A percentile compares a stretch with the other conserved stretches of the same genome.
Evolutionary conservation across 2,888 invertebrate genomes (phyloP).

Genomic region (Perdita meconis): DNA sequence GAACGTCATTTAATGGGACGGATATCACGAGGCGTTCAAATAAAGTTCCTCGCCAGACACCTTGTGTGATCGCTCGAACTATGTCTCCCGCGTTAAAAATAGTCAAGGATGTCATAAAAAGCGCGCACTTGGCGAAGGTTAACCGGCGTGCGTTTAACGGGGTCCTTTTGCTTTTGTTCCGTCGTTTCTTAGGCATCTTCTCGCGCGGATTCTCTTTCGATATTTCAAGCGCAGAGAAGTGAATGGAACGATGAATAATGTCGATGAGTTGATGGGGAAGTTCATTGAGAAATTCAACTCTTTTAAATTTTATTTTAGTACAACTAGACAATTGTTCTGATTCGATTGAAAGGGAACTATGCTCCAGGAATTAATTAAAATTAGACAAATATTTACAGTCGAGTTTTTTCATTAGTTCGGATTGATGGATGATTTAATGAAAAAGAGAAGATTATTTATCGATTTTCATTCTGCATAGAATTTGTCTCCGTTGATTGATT

Average conservation of each 20-base stretch:
- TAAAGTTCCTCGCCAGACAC: background rate
- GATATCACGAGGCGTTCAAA: conserved; percentile 37
- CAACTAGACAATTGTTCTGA: no score
- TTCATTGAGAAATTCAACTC: background rate
- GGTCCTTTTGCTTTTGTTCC: conserved; percentile 25
- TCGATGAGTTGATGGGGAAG: background rate
- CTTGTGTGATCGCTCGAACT: conserved; percentile 13
- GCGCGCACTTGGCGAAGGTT: conserved; percentile 34
- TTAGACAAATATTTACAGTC: no score
- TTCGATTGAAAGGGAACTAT: no score
- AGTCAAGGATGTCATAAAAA: conserved; percentile 39
- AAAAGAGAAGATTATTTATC: no score
- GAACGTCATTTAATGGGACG: conserved; percentile 47
- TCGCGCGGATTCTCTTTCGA: background rate
- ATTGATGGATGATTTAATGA: no score
- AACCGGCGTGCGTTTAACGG: conserved; percentile 42
- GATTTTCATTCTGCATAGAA: no score
- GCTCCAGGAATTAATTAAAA: no score
- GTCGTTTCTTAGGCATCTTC: conserved; percentile 4
- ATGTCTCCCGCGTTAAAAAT: conserved; percentile 22
- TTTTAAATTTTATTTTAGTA: background rate
- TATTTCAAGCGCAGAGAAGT: background rate
- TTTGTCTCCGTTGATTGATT: background rate
- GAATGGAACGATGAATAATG: background rate
- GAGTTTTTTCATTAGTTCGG: no score